These are phyloP conservation scores for Trichopria drosophilae DNA, from an alignment of 2,888 invertebrate genomes.

Conservation along the genomic window DNA sequence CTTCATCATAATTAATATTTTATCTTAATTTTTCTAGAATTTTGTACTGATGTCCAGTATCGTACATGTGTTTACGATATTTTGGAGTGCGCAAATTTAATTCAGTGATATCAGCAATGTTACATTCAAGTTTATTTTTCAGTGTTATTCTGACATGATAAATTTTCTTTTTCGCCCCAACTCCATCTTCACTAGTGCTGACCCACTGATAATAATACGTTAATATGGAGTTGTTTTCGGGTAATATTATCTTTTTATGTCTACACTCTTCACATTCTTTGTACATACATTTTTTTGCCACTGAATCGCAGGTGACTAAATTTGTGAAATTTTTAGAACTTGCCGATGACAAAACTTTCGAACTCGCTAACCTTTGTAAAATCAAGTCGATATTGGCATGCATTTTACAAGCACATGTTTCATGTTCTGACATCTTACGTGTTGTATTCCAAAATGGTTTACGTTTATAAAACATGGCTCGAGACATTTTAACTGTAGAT, in stretches of 20 bases:
- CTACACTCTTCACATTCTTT: too few relatives aligned
- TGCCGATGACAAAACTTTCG: slow-evolving; percentile 17
- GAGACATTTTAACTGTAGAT: slow-evolving; percentile 21
- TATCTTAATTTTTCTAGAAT: neutral
- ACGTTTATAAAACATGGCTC: slow-evolving; percentile 24
- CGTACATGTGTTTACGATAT: slow-evolving; percentile 7
- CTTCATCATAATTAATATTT: slow-evolving; percentile 9
- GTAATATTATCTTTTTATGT: neutral
- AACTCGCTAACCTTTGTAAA: too few relatives aligned
- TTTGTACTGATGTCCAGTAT: slow-evolving; percentile 10
- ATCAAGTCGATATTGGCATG: too few relatives aligned
- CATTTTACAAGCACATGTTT: too few relatives aligned
- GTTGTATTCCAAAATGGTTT: too few relatives aligned
- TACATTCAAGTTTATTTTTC: slow-evolving; percentile 16
- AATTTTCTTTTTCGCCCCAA: too few relatives aligned
- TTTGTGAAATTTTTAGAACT: slow-evolving; percentile 9
- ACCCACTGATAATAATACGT: too few relatives aligned
- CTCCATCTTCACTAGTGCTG: too few relatives aligned
- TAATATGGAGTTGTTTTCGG: slow-evolving; percentile 4
- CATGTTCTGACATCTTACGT: slow-evolving; percentile 19
- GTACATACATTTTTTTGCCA: slow-evolving; percentile 9
- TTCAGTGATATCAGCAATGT: slow-evolving; percentile 5
- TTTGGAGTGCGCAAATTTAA: neutral
- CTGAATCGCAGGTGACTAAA: slow-evolving; percentile 12
- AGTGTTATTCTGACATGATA: too few relatives aligned